Conservation (phyloP, 2,888 invertebrate species). For the Tetragnatha montana region DNA sequence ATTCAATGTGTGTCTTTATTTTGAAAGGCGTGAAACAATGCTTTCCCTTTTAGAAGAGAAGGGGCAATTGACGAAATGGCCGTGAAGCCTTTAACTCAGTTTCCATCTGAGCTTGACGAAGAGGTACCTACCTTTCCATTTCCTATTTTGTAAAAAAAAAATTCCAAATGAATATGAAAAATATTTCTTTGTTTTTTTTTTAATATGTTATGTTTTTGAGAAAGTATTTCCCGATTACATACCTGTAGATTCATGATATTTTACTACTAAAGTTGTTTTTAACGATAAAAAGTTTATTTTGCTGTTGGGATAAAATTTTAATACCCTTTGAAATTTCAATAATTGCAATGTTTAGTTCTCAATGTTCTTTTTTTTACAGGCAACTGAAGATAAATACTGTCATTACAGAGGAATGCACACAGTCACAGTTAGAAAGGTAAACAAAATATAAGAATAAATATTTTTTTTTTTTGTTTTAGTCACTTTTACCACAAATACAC, state of each 20-base stretch:
- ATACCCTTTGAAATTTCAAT: too few species aligned
- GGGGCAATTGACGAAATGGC: constrained; percentile 87
- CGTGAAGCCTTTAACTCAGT: constrained; percentile 91
- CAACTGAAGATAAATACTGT: constrained; percentile 83
- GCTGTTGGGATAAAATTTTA: too few species aligned
- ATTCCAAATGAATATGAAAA: background rate
- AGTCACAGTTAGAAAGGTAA: constrained; percentile 89
- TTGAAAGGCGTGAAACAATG: background rate
- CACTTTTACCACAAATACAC: too few species aligned
- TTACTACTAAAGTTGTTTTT: background rate
- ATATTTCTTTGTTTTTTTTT: background rate
- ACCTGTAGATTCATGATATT: background rate
- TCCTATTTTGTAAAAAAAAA: background rate
- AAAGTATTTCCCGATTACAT: background rate
- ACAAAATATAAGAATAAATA: background rate
- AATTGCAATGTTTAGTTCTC: too few species aligned
- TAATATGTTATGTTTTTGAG: background rate
- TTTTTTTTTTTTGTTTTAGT: background rate
- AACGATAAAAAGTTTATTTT: too few species aligned
- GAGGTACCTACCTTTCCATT: constrained; percentile 79
- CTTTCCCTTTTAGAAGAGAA: constrained; percentile 80
- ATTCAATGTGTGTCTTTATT: too few species aligned
- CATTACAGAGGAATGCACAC: constrained; percentile 87
- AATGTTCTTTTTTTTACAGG: constrained; percentile 78
- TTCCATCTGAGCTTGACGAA: constrained; percentile 88